These are phyloP conservation scores for Ispidina lecontei DNA, from an alignment of 2,797 vertebrate species.

Conservation along the genomic window DNA sequence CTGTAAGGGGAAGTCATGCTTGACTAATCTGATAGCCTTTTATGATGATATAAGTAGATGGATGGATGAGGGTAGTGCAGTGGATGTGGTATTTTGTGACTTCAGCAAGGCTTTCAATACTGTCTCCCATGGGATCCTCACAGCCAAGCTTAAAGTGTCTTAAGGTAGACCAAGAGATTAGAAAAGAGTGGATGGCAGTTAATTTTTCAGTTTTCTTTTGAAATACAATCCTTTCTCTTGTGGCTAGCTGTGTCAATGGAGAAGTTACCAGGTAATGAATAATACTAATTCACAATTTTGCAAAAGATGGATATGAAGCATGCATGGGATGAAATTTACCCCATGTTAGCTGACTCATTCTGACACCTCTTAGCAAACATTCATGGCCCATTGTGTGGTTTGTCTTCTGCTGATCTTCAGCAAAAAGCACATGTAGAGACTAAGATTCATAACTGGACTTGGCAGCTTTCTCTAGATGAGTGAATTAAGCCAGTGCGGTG, in stretches of 20 bases:
- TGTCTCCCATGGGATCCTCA: too few species aligned
- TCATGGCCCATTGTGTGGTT: neutral
- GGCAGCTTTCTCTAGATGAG: conserved; percentile 16
- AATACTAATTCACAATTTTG: neutral
- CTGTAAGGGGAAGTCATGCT: too few species aligned
- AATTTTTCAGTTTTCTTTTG: neutral
- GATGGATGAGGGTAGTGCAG: too few species aligned
- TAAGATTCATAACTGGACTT: conserved; percentile 41
- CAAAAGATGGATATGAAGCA: neutral
- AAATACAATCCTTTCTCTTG: neutral
- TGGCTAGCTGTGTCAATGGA: neutral
- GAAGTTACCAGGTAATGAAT: neutral
- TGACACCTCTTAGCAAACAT: neutral
- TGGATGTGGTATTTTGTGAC: too few species aligned
- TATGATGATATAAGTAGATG: too few species aligned
- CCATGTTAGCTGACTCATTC: neutral
- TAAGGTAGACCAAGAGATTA: neutral
- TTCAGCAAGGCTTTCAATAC: too few species aligned
- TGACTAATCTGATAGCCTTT: too few species aligned
- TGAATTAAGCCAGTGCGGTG: conserved; percentile 24
- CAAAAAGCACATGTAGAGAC: neutral
- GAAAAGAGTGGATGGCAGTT: neutral
- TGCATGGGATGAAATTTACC: neutral
- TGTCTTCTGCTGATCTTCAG: conserved; percentile 8
- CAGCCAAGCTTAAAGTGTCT: neutral